Evolutionary conservation across 2,888 invertebrate genomes (phyloP).

Genomic region (Eulithis prunata): DNA sequence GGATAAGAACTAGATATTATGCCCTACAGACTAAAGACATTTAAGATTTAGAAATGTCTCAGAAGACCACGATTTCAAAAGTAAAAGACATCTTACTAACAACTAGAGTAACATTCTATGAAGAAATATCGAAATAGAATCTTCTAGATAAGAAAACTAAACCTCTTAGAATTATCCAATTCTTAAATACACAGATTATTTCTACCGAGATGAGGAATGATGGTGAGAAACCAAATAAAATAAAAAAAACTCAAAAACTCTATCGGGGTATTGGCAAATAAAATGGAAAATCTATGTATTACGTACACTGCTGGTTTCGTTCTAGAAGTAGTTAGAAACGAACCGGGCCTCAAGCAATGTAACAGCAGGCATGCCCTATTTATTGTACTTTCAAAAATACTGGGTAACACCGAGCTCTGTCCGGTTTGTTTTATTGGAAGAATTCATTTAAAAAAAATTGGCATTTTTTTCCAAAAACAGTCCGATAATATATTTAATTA

Average conservation of each 20-base stretch:
- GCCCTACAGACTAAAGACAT: background rate
- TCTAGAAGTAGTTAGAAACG: slow-evolving; percentile 40
- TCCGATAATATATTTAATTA: too few species aligned
- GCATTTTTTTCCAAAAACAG: too few species aligned
- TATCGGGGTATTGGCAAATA: slow-evolving; percentile 45
- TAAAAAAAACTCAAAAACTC: slow-evolving; percentile 24
- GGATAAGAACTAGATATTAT: background rate
- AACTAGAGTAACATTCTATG: slow-evolving; percentile 24
- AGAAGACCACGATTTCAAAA: slow-evolving; percentile 4
- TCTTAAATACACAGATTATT: slow-evolving; percentile 16
- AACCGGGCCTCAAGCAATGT: slow-evolving; percentile 58
- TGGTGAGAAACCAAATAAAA: slow-evolving; percentile 36
- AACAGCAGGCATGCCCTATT: slow-evolving; percentile 50
- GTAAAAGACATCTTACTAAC: background rate
- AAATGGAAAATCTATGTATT: slow-evolving; percentile 47
- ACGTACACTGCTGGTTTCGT: slow-evolving; percentile 52
- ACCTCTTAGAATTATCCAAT: slow-evolving; percentile 18
- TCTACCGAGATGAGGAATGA: slow-evolving; percentile 30
- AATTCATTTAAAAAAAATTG: slow-evolving; percentile 10
- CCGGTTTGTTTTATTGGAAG: slow-evolving; percentile 50
- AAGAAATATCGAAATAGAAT: slow-evolving; percentile 18
- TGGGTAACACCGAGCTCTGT: slow-evolving; percentile 37
- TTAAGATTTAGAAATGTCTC: background rate
- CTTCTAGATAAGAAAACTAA: slow-evolving; percentile 18
- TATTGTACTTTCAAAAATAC: slow-evolving; percentile 27